A percentile compares a stretch with the other conserved stretches of the same genome.
These are phyloP conservation scores for Hyposoter dolosus DNA, from an alignment of 2,888 invertebrate genomes.

Conservation along the genomic window DNA sequence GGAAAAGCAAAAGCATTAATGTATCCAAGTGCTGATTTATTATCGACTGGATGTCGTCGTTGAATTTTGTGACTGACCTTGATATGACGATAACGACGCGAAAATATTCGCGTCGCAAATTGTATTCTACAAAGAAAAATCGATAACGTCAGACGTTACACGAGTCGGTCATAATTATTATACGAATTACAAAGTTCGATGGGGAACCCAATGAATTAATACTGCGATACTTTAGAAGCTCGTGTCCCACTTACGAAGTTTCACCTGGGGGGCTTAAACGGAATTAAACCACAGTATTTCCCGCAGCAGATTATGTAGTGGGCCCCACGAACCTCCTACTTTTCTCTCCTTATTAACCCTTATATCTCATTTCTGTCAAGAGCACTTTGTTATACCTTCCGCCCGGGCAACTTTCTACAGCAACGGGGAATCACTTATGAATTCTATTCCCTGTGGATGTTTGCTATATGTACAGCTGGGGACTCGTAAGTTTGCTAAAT, in stretches of 20 bases:
- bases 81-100: not conserved
- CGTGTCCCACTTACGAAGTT: not conserved
- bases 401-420: constrained; percentile 43
- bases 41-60: not conserved
- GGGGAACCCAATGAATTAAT: not conserved
- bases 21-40: constrained; percentile 4
- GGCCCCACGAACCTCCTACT: constrained; percentile 19
- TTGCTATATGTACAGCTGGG: constrained; percentile 29
- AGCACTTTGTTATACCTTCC: constrained; percentile 49
- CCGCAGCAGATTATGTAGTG: constrained; percentile 26
- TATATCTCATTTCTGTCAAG: constrained; percentile 51
- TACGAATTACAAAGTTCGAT: not conserved
- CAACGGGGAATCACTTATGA: constrained; percentile 44
- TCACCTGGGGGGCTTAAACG: constrained; percentile 7
- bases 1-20: constrained; percentile 12
- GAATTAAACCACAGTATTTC: constrained; percentile 32
- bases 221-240: not conserved
- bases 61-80: not conserved
- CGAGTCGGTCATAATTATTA: not conserved
- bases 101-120: not conserved
- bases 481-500: constrained; percentile 56
- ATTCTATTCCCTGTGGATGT: constrained; percentile 45
- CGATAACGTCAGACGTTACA: not conserved
- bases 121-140: not conserved
- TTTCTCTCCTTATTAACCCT: constrained; percentile 10